A percentile compares a stretch with the other conserved stretches of the same genome.
phyloP scores from a whole-genome alignment of 2,888 invertebrate species.

The Chrysolina haemoptera region DNA sequence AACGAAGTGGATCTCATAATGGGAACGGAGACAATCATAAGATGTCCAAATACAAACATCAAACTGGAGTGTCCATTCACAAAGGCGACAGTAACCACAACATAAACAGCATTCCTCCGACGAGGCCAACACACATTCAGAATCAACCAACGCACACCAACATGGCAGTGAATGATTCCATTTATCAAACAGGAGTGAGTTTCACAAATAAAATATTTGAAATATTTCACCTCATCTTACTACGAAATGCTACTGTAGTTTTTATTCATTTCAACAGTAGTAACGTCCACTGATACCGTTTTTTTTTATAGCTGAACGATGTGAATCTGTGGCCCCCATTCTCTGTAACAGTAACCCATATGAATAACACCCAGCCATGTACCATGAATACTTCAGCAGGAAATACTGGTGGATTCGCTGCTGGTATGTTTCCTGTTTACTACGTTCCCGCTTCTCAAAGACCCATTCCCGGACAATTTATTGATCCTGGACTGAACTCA shows the following conservation, averaged over 20 bases:
- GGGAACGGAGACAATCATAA: constrained; percentile 76
- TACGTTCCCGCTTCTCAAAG: constrained; percentile 72
- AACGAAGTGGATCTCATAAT: constrained; percentile 76
- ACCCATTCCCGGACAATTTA: constrained; percentile 41
- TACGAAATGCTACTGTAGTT: too few relatives aligned
- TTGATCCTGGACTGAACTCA: constrained; percentile 36
- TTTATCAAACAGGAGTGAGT: constrained; percentile 58
- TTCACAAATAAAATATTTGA: neutral
- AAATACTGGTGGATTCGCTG: constrained; percentile 63
- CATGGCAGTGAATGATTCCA: constrained; percentile 44
- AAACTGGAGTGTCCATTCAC: constrained; percentile 50
- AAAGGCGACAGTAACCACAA: constrained; percentile 42
- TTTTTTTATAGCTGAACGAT: constrained; percentile 62
- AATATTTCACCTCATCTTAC: too few relatives aligned
- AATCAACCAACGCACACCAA: constrained; percentile 35
- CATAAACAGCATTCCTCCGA: constrained; percentile 23
- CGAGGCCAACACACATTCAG: constrained; percentile 41
- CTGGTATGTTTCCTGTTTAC: constrained; percentile 73
- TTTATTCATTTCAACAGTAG: too few relatives aligned
- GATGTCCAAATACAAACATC: constrained; percentile 72
- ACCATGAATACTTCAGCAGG: constrained; percentile 56
- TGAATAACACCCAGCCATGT: constrained; percentile 64
- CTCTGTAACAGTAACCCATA: constrained; percentile 71
- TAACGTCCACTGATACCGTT: neutral
- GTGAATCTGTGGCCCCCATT: constrained; percentile 77